Conservation (phyloP, 2,113 vertebrate species). For the Tychaedon coryphoeus region DNA sequence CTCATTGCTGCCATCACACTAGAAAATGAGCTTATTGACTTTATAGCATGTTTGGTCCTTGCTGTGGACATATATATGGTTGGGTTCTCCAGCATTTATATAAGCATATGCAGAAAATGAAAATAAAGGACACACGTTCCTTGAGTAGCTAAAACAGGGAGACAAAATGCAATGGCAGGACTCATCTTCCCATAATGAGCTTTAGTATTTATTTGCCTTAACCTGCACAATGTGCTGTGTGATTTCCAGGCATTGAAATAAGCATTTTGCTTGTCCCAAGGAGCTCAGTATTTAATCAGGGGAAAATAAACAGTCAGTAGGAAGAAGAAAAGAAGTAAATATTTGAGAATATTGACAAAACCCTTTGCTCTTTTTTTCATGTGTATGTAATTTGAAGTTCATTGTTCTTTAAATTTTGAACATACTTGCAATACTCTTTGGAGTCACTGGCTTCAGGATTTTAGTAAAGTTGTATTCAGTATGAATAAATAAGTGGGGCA, state of each 20-base stretch:
- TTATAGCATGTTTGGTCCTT: neutral
- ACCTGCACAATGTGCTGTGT: neutral
- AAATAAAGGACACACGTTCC: neutral
- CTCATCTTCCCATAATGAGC: neutral
- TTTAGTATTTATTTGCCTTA: slow-evolving; percentile 9
- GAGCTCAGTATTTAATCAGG: neutral
- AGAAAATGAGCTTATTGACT: neutral
- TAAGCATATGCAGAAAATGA: neutral
- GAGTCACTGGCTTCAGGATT: neutral
- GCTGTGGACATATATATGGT: neutral
- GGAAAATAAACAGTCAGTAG: neutral
- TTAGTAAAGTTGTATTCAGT: neutral
- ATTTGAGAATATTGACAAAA: neutral
- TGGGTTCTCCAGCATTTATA: neutral
- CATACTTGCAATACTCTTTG: neutral
- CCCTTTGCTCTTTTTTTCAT: neutral
- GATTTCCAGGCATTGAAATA: neutral
- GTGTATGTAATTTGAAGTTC: neutral
- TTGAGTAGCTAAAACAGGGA: neutral
- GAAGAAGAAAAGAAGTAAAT: neutral
- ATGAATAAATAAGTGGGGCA: neutral
- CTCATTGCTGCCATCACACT: neutral
- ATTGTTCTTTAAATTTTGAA: neutral
- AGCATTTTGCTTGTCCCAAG: neutral
- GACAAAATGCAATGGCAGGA: neutral